Evolutionary conservation across 2,888 invertebrate species (phyloP), one percentile per base, ranked within the genome.

Genomic region (Seira sanloemensis): DNA sequence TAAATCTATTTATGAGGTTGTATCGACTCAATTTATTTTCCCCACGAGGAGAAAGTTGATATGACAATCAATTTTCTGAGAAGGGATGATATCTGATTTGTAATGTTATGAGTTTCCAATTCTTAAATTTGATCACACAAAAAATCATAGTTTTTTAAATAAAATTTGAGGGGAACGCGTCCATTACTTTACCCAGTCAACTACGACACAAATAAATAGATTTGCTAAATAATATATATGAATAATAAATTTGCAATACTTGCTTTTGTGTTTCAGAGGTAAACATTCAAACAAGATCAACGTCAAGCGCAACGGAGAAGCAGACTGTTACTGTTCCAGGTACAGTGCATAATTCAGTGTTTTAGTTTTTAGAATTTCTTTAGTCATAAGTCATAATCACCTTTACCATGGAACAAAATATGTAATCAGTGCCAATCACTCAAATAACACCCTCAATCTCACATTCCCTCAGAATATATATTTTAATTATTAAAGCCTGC

Each of bases 251-350:
- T n/a, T n/a, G n/a, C 21, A 19, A 46, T 21, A 7, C 12, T 37
- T 37, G 4, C 37, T 58, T 18, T 58, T 58, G 9, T 58, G 37
- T 78, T 86, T n/a, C 87, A 89, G 89, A 89, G 75, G 88, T 89
- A n/a, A n/a, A n/a, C 66, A 87, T 84, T 72, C 79, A 86, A 76
- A 86, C 78, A 50, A 88, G 86, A 79, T 87, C 86, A 7, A 89
- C 89, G n/a, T 87, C 87, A 19, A 87, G 88, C 76, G 88, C 88
- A 50, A 87, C 88, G 0, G 87, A 88, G 75, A 88, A 88, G 78
- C 88, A 88, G 78, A 85, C 86, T 0, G 88, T 88, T 12, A 89
- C 89, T n/a, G 82, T 86, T 9, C 86, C 87, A 88, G 89, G 89
- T 89, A 81, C 5, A 18, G 7, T 58, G 7, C 37, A 12, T 37